phyloP scores from a whole-genome alignment of 1,140 invertebrate genomes.

The Drosophila insularis region DNA sequence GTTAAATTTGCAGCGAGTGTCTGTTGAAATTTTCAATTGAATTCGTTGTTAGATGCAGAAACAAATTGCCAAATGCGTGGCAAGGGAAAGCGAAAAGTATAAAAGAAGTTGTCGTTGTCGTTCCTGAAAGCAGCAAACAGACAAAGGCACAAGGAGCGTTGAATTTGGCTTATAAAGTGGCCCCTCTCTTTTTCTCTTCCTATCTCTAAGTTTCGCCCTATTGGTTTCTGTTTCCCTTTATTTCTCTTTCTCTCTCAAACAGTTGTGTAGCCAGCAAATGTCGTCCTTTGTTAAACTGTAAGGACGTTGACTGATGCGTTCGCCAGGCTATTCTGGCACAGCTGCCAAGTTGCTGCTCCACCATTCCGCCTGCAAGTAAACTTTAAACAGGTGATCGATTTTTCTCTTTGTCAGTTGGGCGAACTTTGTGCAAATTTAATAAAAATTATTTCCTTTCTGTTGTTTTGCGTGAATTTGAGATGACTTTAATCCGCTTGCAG shows the following conservation, averaged over 20 bases:
- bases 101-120: constrained; percentile 43
- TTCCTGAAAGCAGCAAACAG: constrained; percentile 52
- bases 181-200: constrained; percentile 17
- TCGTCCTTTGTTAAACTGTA: constrained; percentile 73
- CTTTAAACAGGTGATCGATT: constrained; percentile 75
- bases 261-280: constrained; percentile 48
- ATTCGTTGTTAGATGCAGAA: constrained; percentile 72
- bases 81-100: constrained; percentile 15
- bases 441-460: not conserved
- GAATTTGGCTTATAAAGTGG: constrained; percentile 78
- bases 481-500: constrained; percentile 60
- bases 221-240: not conserved
- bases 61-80: constrained; percentile 67
- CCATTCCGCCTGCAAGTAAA: constrained; percentile 19
- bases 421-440: constrained; percentile 53
- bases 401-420: constrained; percentile 44
- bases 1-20: constrained; percentile 73
- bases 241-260: constrained; percentile 14
- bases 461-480: constrained; percentile 2
- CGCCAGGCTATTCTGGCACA: constrained; percentile 60
- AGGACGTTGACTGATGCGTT: constrained; percentile 78
- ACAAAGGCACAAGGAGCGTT: constrained; percentile 57
- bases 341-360: constrained; percentile 64
- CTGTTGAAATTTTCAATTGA: constrained; percentile 73
- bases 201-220: not conserved